These are phyloP conservation scores for Conger conger DNA, from an alignment of 2,113 vertebrate genomes.

Conservation along the genomic window DNA sequence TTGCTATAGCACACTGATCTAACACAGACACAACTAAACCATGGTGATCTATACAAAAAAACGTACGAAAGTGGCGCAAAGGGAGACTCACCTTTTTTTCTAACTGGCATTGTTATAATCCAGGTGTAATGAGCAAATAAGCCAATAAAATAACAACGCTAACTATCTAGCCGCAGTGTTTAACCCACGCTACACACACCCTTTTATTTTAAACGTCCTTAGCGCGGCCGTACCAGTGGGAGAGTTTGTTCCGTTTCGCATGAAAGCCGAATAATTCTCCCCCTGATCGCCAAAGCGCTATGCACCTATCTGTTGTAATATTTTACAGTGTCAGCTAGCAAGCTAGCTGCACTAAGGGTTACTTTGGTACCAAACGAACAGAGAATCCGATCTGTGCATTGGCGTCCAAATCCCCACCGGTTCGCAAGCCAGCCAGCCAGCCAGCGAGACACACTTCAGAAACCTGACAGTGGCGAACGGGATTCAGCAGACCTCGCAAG, in stretches of 20 bases:
- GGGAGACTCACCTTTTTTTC: slow-evolving; percentile 74
- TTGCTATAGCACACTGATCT: not conserved
- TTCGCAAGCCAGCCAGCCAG: not conserved
- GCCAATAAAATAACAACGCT: not conserved
- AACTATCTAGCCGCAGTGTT: slow-evolving; percentile 1
- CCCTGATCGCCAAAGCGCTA: not conserved
- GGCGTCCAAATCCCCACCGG: not conserved
- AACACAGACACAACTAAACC: not conserved
- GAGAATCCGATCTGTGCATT: not conserved
- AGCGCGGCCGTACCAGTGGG: not conserved
- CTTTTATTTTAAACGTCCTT: not conserved
- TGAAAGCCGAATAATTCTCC: not conserved
- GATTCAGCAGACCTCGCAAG: not conserved
- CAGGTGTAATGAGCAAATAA: slow-evolving; percentile 15
- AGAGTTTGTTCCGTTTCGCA: not conserved
- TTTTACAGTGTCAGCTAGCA: not conserved
- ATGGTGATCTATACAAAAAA: not conserved
- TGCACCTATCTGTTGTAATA: not conserved
- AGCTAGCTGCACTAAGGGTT: not conserved
- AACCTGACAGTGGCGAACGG: not conserved
- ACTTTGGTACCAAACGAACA: not conserved
- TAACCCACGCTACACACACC: not conserved
- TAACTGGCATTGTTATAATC: slow-evolving; percentile 70
- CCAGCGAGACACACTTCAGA: not conserved
- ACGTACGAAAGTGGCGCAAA: not conserved